A percentile compares a stretch with the other conserved stretches of the same genome.
Evolutionary conservation across 2,113 vertebrate species (phyloP).

Genomic region (Platichthys stellatus): DNA sequence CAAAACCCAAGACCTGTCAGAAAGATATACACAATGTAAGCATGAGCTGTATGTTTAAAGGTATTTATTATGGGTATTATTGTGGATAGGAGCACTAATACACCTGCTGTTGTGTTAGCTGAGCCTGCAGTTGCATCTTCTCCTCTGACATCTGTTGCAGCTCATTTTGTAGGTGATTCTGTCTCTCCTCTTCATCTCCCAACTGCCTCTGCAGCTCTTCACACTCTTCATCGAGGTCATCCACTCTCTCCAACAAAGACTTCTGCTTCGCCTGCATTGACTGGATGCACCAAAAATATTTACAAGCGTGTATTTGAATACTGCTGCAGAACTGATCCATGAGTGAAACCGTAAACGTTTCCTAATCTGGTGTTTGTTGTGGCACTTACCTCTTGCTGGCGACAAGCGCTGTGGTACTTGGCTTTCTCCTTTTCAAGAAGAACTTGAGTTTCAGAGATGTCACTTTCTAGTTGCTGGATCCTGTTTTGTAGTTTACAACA

Average conservation of each 20-base stretch:
- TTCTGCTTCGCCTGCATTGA: slow-evolving; percentile 90
- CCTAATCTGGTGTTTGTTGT: not conserved
- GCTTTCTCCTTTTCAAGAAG: slow-evolving; percentile 89
- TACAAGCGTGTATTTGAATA: not conserved
- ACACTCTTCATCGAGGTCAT: slow-evolving; percentile 85
- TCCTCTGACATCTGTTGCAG: slow-evolving; percentile 74
- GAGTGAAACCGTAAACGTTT: slow-evolving; percentile 1
- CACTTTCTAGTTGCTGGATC: slow-evolving; percentile 74
- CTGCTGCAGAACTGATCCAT: not conserved
- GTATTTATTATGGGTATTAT: not conserved
- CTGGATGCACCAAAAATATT: slow-evolving; percentile 67
- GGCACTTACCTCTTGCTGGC: slow-evolving; percentile 87
- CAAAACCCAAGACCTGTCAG: slow-evolving; percentile 79
- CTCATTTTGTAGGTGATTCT: slow-evolving; percentile 72
- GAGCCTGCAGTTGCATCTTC: slow-evolving; percentile 71
- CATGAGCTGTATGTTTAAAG: not conserved
- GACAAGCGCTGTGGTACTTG: slow-evolving; percentile 84
- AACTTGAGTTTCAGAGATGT: slow-evolving; percentile 77
- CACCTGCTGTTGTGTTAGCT: slow-evolving; percentile 86
- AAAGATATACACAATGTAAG: not conserved
- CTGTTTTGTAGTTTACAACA: slow-evolving; percentile 80
- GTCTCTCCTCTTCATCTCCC: slow-evolving; percentile 80
- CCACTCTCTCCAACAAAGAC: slow-evolving; percentile 85
- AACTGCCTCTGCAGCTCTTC: slow-evolving; percentile 84
- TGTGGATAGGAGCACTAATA: not conserved